These are phyloP conservation scores for Brachionichthys hirsutus DNA, from an alignment of 2,113 vertebrate genomes.

Conservation along the genomic window DNA sequence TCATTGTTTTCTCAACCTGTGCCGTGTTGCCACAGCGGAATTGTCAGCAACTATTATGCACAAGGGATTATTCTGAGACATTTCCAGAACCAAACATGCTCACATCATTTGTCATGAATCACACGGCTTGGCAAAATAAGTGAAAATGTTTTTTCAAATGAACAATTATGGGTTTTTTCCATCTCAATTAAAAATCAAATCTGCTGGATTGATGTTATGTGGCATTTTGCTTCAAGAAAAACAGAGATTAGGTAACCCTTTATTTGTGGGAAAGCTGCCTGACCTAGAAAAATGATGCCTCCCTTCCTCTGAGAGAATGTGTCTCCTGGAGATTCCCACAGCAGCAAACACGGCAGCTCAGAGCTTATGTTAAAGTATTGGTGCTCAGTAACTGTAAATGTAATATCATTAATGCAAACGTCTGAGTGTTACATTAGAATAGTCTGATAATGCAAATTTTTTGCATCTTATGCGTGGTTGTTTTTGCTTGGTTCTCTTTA, in stretches of 20 bases:
- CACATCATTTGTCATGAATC: too few species aligned
- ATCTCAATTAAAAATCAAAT: neutral
- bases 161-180: neutral
- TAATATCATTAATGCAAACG: neutral
- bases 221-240: neutral
- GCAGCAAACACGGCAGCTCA: neutral
- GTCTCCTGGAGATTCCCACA: neutral
- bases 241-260: neutral
- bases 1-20: neutral
- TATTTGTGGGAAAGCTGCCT: neutral
- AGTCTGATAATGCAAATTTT: too few species aligned
- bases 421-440: neutral
- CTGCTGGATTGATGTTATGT: neutral
- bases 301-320: neutral
- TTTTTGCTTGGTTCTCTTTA: too few species aligned
- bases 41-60: slow-evolving; percentile 6
- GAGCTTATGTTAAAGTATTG: neutral
- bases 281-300: neutral
- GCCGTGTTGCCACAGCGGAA: neutral
- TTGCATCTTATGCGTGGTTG: too few species aligned
- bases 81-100: too few species aligned
- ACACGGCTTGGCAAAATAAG: neutral
- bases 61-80: neutral
- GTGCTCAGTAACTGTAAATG: neutral
- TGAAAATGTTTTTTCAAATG: neutral